These are phyloP conservation scores for Acanthaster planci DNA, from an alignment of 35 echinoderm and acorn worm species.

Conservation along the genomic window DNA sequence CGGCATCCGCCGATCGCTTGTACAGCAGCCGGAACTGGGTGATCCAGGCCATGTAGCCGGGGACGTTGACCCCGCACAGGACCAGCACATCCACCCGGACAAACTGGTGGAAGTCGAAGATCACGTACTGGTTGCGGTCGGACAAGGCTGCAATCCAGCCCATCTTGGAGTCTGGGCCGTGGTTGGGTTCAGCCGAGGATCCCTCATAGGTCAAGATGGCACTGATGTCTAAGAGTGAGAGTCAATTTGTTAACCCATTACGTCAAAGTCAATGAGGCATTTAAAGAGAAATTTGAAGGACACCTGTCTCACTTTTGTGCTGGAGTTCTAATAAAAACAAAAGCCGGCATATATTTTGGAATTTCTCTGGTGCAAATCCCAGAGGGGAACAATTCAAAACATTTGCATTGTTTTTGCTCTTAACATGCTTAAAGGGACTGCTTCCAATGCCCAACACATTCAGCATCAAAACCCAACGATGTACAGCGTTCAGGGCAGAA, in stretches of 20 bases:
- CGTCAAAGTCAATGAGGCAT: too few species aligned
- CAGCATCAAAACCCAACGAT: too few species aligned
- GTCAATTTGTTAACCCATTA: neutral
- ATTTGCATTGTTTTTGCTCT: too few species aligned
- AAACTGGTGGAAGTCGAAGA: neutral
- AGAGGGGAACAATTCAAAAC: too few species aligned
- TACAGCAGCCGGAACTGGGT: neutral
- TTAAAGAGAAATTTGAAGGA: too few species aligned
- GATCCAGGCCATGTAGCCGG: slow-evolving; percentile 9
- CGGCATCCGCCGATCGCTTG: neutral
- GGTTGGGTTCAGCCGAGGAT: neutral
- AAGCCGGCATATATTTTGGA: too few species aligned
- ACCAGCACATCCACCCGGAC: neutral
- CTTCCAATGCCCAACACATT: too few species aligned
- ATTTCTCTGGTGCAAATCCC: too few species aligned
- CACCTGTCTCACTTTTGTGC: too few species aligned
- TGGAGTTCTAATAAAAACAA: too few species aligned
- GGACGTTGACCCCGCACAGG: neutral
- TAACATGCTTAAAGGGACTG: too few species aligned
- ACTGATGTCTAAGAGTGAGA: neutral
- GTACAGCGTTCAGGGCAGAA: too few species aligned
- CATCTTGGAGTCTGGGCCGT: neutral
- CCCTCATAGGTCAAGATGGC: neutral
- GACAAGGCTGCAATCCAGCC: slow-evolving; percentile 8
- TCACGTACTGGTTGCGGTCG: slow-evolving; percentile 7